Conservation (phyloP, 2,888 invertebrate species). For the Shargacucullia verbasci region DNA sequence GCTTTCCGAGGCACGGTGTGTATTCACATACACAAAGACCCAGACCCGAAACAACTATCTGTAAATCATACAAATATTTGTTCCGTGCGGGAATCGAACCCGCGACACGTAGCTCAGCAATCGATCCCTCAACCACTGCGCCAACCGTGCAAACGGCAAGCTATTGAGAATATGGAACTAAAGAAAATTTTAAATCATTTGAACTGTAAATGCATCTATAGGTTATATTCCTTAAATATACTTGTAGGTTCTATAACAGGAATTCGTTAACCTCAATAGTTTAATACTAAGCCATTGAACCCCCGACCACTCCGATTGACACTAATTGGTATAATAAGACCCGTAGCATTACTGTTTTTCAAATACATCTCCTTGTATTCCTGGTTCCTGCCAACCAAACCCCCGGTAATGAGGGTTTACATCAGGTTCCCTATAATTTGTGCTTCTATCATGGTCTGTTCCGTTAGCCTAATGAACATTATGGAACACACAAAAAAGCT, state of each 20-base stretch:
- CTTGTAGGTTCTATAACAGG: background rate
- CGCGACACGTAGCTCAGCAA: too few species aligned
- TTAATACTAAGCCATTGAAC: background rate
- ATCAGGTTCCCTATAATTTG: constrained; percentile 34
- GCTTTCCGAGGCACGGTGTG: too few species aligned
- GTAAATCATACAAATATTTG: too few species aligned
- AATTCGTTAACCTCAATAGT: background rate
- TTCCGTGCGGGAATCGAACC: too few species aligned
- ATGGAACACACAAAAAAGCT: background rate
- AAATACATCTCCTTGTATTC: background rate
- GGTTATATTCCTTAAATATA: too few species aligned
- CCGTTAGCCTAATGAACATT: constrained; percentile 44
- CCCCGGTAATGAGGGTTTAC: constrained; percentile 13
- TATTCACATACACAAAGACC: too few species aligned
- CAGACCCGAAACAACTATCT: too few species aligned
- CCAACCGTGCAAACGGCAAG: too few species aligned
- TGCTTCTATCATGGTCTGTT: constrained; percentile 24
- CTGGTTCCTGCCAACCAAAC: constrained; percentile 1
- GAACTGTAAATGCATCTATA: too few species aligned
- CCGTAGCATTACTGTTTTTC: constrained; percentile 2
- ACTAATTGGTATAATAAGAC: constrained; percentile 7
- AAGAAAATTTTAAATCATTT: too few species aligned
- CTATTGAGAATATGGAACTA: too few species aligned
- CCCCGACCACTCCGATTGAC: background rate
- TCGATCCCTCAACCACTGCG: too few species aligned